Conservation (phyloP, 2,888 invertebrate genomes). For the Boloria selene region DNA sequence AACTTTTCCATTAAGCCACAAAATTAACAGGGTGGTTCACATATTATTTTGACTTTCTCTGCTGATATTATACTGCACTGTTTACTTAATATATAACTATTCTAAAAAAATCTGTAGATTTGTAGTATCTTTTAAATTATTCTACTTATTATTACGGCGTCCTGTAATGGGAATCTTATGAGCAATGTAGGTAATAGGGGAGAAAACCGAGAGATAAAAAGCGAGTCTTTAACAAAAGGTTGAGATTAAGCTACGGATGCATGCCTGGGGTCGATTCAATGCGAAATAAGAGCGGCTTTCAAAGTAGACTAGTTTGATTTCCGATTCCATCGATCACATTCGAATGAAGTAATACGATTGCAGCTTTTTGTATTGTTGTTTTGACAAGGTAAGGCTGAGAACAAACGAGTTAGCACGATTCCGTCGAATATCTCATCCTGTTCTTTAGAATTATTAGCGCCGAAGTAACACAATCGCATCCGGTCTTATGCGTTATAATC, state of each 20-base stretch:
- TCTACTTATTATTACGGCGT: neutral
- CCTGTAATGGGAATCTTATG: slow-evolving; percentile 14
- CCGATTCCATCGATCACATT: slow-evolving; percentile 64
- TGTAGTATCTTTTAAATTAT: neutral
- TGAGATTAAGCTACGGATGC: slow-evolving; percentile 55
- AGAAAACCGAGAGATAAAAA: slow-evolving; percentile 22
- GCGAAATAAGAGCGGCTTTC: slow-evolving; percentile 55
- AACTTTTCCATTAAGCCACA: slow-evolving; percentile 50
- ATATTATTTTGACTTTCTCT: slow-evolving; percentile 11
- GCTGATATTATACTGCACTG: neutral
- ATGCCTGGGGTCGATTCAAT: slow-evolving; percentile 55
- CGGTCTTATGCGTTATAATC: slow-evolving; percentile 68
- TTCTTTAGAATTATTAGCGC: slow-evolving; percentile 70
- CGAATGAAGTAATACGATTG: slow-evolving; percentile 49
- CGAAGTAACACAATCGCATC: slow-evolving; percentile 67
- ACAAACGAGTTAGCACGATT: slow-evolving; percentile 71
- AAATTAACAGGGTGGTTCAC: slow-evolving; percentile 31
- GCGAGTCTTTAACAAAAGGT: slow-evolving; percentile 32
- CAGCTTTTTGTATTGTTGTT: slow-evolving; percentile 53
- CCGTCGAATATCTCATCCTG: slow-evolving; percentile 77
- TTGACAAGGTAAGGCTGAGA: slow-evolving; percentile 65
- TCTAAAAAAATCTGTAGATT: too few relatives aligned
- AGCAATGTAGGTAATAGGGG: slow-evolving; percentile 4
- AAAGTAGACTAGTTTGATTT: slow-evolving; percentile 60
- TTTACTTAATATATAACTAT: too few relatives aligned